Base-by-base conservation (phyloP, 1,140 invertebrate species). In the Drosophila malerkotliana region DNA sequence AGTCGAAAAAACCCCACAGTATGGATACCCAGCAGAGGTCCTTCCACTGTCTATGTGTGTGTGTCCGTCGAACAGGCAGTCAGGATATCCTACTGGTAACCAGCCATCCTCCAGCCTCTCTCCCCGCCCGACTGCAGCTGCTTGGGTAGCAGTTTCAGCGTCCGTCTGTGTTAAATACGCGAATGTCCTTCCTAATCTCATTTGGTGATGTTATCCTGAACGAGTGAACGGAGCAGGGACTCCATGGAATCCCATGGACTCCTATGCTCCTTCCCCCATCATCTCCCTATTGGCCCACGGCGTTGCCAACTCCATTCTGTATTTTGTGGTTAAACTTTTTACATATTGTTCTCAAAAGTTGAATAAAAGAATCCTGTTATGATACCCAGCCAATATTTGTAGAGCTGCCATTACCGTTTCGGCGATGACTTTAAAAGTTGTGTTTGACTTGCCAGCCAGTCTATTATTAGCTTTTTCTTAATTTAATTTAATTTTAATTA, bases 161-260 rank as follows among this genome's bases (percentile, higher is more conserved):
- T 77, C 57, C 60, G 77, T 67, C 59, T 67, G 73, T 72, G 79
- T 89, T 88, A 89, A 89, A 88, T 87, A 83, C 87, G 87, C 87
- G 87, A 87, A 90, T 90, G 87, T 90, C 87, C 87, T 90, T 90
- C 87, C 87, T 90, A 90, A 90, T 90, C 87, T 90, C 87, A 90
- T 90, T 90, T 87, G 67, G 67, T 67, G 79, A 79, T 90, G 79
- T 90, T 90, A 87, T 90, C 87, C 87, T 74, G 87, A 56, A 63
- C 57, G 81, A 52, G 61, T 37, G 60, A 66, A 39, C 60, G 15
- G 47, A 48, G 51, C 66, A 37, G 28, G 47, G 58, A 55, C 58
- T 44, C 58, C 45, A 56, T 10, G 53, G 51, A 79, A 74, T 39
- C 21, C 12, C 37, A 18, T 18, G 18, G 18, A 8, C 39, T 30